Evolutionary conservation across 2,888 invertebrate genomes (phyloP), one percentile per base, ranked within the genome.

Genomic region (Cyaniris semiargus): DNA sequence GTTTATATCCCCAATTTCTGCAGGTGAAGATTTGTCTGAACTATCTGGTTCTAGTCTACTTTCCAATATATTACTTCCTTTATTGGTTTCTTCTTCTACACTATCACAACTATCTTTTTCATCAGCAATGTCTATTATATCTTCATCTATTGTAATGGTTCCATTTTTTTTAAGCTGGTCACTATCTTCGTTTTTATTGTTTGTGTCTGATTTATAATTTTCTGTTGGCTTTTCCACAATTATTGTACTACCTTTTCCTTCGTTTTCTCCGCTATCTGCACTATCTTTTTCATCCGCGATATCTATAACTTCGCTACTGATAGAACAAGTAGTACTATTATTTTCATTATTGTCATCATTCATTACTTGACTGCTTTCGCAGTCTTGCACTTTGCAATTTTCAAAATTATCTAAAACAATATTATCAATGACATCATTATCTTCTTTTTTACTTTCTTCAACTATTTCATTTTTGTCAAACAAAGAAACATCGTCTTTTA

Each of bases 71-170:
- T 70, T 53, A 77, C 38, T 77, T 70, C 78, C 76, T 34, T 76
- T 34, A 66, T 77, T 8, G 7, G 13, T 34, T 13, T 38, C 38
- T 8, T 38, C 6, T 72, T 15, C 3, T 23, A 53, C 31, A 48
- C 27, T 74, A 18, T 74, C 74, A 23, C 48, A 74, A 18, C 18
- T 48, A 21, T 74, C 76, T 72, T 78, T 80, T 70, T 82, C 80
- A 79, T 80, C 78, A 70, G 79, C 77, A 71, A 79, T 78, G 23
- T 78, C 70, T 60, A 79, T 82, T 1, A 80, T 76, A 60, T 82
- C 79, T 53, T 75, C 77, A 56, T 66, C 76, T 21, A 76, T 76
- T 8, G 70, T 44, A 56, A 66, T 48, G 53, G 48, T 23, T 72
- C 27, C 31, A 21, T 58, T 60, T 53, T 79, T 75, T 13, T 72